Base-by-base conservation (phyloP, 1,140 invertebrate species). In the Diorhabda sublineata region DNA sequence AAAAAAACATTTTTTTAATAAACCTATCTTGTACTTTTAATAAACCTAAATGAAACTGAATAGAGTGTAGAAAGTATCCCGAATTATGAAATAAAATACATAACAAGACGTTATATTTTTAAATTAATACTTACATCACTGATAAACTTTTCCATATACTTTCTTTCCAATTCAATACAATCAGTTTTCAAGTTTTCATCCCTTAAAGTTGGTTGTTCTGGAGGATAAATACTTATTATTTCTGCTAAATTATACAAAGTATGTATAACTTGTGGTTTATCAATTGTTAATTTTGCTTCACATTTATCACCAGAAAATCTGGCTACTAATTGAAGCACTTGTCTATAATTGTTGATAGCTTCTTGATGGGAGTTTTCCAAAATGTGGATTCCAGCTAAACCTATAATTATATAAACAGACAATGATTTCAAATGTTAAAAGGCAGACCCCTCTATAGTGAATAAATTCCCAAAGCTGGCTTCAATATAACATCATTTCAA, bases 191-290 rank as follows among this genome's bases (percentile, higher is more conserved):
- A 81, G 3, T 74, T 76, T 43, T 75, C 75, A 74, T 89, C 88
- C 47, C 84, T 74, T 3, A 89, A 79, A 5, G 87, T 88, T 9
- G 81, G 84, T 5, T 81, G 75, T 77, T 4, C 75, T 60, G 77
- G 77, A 64, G 74, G 75, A 63, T 70, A 58, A 7, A 60, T 70
- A 77, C 82, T 78, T 3, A 87, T 59, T 2, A 87, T 68, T 77
- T 90, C 85, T 5, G 83, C 76, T 42, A 92, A 79, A 79, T 93
- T 93, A 72, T 90, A 83, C 62, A 90, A 77, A 0, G 90, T 85
- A 80, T 93, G 91, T 43, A 92, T 85, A 72, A 87, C 83, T 71
- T 87, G 80, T 44, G 85, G 77, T 61, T 81, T 84, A 74, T 85
- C 84, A 44, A 85, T 79, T 3, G 76, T 80, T 58, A 73, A 74